These are phyloP conservation scores for Harmothoe impar DNA, from an alignment of 2,888 invertebrate species.

Conservation along the genomic window DNA sequence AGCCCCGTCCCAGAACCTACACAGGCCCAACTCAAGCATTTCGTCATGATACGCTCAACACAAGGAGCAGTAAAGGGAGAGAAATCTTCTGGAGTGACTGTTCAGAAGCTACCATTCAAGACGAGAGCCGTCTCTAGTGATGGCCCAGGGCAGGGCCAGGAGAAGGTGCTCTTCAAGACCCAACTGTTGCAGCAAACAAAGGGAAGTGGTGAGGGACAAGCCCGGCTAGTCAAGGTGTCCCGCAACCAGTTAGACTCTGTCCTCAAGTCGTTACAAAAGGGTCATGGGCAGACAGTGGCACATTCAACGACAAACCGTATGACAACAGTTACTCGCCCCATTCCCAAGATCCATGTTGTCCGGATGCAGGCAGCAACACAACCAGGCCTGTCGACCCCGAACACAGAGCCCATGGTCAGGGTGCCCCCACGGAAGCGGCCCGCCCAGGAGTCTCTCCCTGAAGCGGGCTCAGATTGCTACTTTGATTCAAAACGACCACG, in stretches of 20 bases:
- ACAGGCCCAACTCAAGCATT: slow-evolving; percentile 38
- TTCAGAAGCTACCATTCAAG: slow-evolving; percentile 58
- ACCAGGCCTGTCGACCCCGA: background rate
- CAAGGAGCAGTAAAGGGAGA: background rate
- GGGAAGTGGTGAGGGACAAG: slow-evolving; percentile 29
- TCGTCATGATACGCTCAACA: slow-evolving; percentile 31
- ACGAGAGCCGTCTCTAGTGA: background rate
- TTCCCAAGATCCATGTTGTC: slow-evolving; percentile 34
- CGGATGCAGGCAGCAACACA: background rate
- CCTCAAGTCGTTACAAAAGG: slow-evolving; percentile 38
- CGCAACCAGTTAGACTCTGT: slow-evolving; percentile 56
- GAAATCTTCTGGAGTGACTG: background rate
- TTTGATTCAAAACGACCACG: slow-evolving; percentile 49
- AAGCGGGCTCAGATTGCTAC: slow-evolving; percentile 49
- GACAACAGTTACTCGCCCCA: background rate
- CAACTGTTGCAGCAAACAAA: slow-evolving; percentile 1
- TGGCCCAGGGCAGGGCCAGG: background rate
- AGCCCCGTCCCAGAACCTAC: background rate
- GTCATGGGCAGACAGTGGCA: background rate
- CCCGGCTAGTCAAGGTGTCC: slow-evolving; percentile 49
- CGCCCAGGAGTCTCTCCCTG: slow-evolving; percentile 6
- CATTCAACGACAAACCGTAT: no score
- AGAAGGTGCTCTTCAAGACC: slow-evolving; percentile 33
- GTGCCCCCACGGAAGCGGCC: background rate
- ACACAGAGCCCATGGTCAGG: background rate